phyloP scores from a whole-genome alignment of 1,140 invertebrate genomes.

The Pogonomyrmex californicus region DNA sequence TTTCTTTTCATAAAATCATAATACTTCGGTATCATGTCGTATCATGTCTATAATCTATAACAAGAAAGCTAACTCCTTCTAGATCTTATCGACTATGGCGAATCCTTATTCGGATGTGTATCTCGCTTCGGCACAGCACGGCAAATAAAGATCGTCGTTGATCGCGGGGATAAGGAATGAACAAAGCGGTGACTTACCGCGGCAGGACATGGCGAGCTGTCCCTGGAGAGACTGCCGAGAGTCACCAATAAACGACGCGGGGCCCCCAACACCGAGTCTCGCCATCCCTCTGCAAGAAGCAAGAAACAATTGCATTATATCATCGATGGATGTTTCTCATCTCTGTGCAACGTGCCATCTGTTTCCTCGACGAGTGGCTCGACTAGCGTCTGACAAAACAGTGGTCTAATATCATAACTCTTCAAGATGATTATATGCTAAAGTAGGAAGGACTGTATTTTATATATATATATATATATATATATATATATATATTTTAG shows the following conservation, averaged over 20 bases:
- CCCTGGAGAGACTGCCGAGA: conserved; percentile 85
- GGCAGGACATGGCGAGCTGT: conserved; percentile 81
- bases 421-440: too few species aligned
- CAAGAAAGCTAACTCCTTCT: neutral
- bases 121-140: neutral
- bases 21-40: neutral
- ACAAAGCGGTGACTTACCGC: conserved; percentile 80
- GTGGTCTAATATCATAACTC: too few species aligned
- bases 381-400: neutral
- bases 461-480: too few species aligned
- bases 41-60: neutral
- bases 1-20: neutral
- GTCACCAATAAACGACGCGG: conserved; percentile 84
- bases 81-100: conserved; percentile 24
- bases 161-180: conserved; percentile 50
- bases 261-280: conserved; percentile 85
- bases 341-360: conserved; percentile 50
- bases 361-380: conserved; percentile 1
- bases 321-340: conserved; percentile 55
- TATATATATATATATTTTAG: too few species aligned
- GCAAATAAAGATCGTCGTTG: conserved; percentile 37
- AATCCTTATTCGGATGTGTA: neutral
- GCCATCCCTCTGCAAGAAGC: conserved; percentile 85
- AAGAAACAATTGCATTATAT: conserved; percentile 71
- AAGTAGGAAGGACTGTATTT: too few species aligned